Evolutionary conservation across 2,797 vertebrate genomes (phyloP), one percentile per base, ranked within the genome.

Genomic region (Poecile montanus): DNA sequence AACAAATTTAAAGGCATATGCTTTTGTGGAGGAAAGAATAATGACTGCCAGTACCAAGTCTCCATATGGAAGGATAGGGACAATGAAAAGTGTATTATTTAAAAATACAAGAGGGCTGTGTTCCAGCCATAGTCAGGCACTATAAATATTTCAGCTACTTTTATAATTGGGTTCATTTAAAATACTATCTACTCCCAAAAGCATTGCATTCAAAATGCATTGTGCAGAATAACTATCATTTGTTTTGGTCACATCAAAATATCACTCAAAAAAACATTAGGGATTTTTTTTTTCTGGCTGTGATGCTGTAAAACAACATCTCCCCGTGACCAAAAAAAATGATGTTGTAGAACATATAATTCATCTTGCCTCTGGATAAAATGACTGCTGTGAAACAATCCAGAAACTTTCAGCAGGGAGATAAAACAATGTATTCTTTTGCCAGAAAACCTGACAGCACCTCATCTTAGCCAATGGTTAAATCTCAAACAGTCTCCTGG

Each of bases 131-230:
- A 91, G 79, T 65, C 76, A 86, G 70, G 44, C 47, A 76, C 77
- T 44, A 84, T 57, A 84, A 96, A 91, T 95, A 92, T 86, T 94
- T 88, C 91, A 86, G 76, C 66, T 67, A 57, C 58, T 86, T 88
- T 66, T 81, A 82, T 81, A 84, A 95, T 88, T 96, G 71, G 22
- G 34, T 87, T 94, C 57, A 79, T 88, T 95, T 93, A 67, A 95
- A 92, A 92, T 44, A 94, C 83, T 71, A 67, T 57, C 71, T 53
- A 57, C 80, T 86, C 57, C 34, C 42, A 94, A 88, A 89, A 89
- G 90, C 73, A 71, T 4, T 51, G 71, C 80, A 61, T 77, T 90
- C 38, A 29, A 84, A 90, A 78, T 36, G 67, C 16, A 30, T 20
- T 61, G 60, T 45, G 47, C 20, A 44, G 67, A 94, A 78, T 63